Evolutionary conservation across 2,888 invertebrate species (phyloP).

Genomic region (Congeria kusceri): DNA sequence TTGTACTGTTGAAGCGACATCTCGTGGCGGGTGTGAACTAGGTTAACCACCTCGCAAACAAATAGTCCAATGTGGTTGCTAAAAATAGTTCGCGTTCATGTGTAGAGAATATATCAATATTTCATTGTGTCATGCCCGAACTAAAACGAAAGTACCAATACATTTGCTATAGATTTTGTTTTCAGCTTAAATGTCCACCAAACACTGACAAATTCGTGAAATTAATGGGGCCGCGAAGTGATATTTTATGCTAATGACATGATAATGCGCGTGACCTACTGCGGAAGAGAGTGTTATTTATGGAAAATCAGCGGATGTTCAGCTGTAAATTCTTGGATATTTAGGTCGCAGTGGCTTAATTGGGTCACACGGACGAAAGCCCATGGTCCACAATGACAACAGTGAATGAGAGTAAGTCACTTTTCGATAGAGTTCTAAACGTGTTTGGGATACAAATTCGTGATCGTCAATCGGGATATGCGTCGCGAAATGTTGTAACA

Average conservation of each 20-base stretch:
- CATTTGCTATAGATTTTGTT: not conserved
- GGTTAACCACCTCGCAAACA: constrained; percentile 44
- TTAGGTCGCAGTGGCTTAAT: constrained; percentile 76
- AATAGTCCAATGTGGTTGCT: too few species aligned
- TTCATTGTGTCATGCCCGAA: too few species aligned
- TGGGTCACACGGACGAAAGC: constrained; percentile 76
- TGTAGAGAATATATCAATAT: too few species aligned
- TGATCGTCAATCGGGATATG: not conserved
- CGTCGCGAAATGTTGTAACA: not conserved
- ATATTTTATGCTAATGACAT: constrained; percentile 70
- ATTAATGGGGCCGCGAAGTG: constrained; percentile 47
- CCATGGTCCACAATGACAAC: constrained; percentile 71
- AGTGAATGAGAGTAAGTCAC: constrained; percentile 73
- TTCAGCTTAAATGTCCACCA: not conserved
- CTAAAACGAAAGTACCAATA: too few species aligned
- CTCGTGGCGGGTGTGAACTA: constrained; percentile 55
- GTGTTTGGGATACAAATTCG: not conserved
- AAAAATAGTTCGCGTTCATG: too few species aligned
- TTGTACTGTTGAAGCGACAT: constrained; percentile 23
- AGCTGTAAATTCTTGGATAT: constrained; percentile 74
- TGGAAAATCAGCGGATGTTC: constrained; percentile 76
- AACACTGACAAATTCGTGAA: not conserved
- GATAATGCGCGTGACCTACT: constrained; percentile 74
- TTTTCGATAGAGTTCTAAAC: not conserved
- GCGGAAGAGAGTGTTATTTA: constrained; percentile 76